phyloP scores from a whole-genome alignment of 2,888 invertebrate species.

The Fissipunctia ypsillon region DNA sequence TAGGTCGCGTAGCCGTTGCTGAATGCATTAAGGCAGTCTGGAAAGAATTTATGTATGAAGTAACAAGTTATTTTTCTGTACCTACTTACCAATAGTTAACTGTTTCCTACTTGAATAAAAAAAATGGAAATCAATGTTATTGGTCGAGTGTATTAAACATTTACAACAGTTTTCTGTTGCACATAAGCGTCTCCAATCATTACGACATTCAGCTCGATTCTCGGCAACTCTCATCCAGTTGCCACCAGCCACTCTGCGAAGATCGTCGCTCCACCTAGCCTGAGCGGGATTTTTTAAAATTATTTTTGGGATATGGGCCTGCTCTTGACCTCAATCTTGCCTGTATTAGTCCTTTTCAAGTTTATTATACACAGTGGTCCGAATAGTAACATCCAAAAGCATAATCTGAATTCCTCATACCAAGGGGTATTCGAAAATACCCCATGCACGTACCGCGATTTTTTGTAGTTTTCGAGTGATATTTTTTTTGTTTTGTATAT shows the following conservation, averaged over 20 bases:
- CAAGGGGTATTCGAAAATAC: too few species aligned
- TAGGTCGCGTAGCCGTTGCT: conserved; percentile 21
- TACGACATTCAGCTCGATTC: background rate
- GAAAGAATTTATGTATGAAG: background rate
- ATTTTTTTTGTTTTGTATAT: too few species aligned
- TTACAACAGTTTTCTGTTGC: background rate
- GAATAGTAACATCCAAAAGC: too few species aligned
- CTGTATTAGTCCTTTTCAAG: too few species aligned
- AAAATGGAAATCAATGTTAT: background rate
- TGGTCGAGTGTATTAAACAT: too few species aligned
- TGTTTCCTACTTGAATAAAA: background rate
- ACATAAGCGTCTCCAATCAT: background rate
- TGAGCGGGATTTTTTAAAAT: background rate
- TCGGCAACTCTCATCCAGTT: background rate
- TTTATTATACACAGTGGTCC: too few species aligned
- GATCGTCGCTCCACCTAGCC: background rate
- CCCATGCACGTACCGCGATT: too few species aligned
- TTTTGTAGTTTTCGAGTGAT: too few species aligned
- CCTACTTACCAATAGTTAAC: too few species aligned
- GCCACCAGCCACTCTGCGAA: background rate
- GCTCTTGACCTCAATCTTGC: too few species aligned
- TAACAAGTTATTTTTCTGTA: background rate
- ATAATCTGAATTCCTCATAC: too few species aligned
- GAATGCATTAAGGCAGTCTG: conserved; percentile 14
- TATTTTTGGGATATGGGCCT: too few species aligned